Base-by-base conservation (phyloP, 2,113 vertebrate genomes). In the Cyanistes caeruleus region DNA sequence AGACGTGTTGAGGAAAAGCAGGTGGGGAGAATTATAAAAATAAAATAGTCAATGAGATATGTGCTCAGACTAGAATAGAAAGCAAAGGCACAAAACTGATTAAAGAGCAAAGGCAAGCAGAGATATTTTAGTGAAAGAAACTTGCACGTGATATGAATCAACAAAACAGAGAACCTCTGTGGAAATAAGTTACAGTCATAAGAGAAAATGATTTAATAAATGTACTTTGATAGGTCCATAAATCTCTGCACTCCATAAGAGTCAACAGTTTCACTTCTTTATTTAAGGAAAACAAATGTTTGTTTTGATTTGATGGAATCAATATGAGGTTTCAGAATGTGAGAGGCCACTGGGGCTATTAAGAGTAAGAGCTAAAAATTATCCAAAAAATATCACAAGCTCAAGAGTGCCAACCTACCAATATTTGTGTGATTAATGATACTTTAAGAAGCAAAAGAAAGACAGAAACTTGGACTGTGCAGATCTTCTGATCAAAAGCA, bases 171-270 rank as follows among this genome's bases (percentile, higher is more conserved):
- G 35, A 92, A 84, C 25, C 37, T 75, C 68, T 20, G 43, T 68
- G 52, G 73, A 96, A 95, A 55, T 93, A 95, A 77, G 41, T 64
- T 62, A 37, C 24, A 95, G 56, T 70, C 55, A 55, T 84, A 78
- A 87, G 43, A 96, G 58, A 89, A 89, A 91, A 84, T 81, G 0
- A 83, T 59, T 90, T 84, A 86, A 95, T 83, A 92, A 93, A 88
- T 80, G n/a, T n/a, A 63, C 31, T 62, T 91, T 89, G 80, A 87
- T 81, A 74, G 72, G 22, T 55, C 21, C 46, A 93, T 96, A 92
- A 96, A 86, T 93, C 87, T 95, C 80, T 49, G 64, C 30, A 28
- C 39, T 91, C 68, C 17, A 3, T 15, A 24, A 65, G 51, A 84
- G 51, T 43, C n/a, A 93, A 73, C 37, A 76, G 11, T 52, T 81